Evolutionary conservation across 1,140 invertebrate species (phyloP).

Genomic region (Philotrypesis tridentata): DNA sequence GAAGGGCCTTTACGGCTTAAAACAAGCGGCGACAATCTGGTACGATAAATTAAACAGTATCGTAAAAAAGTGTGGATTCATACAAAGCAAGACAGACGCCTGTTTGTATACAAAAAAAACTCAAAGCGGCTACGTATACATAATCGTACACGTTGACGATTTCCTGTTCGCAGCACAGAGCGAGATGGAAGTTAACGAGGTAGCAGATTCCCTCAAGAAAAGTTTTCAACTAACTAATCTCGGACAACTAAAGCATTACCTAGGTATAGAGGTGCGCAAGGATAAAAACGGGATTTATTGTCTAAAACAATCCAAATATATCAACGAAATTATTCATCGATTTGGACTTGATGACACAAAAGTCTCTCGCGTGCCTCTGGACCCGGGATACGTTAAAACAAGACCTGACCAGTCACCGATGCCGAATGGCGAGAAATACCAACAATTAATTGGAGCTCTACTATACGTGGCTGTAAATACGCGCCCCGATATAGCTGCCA

Average conservation of each 20-base stretch:
- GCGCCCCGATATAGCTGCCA: conserved; percentile 64
- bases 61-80: background rate
- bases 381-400: too few species aligned
- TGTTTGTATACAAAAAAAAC: conserved; percentile 55
- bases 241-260: too few species aligned
- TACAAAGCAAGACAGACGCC: background rate
- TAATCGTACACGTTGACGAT: conserved; percentile 19
- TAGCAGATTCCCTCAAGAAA: background rate
- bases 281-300: background rate
- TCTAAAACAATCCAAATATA: background rate
- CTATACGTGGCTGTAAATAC: conserved; percentile 62
- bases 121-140: too few species aligned
- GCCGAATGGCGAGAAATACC: too few species aligned
- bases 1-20: background rate
- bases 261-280: background rate
- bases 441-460: too few species aligned
- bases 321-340: conserved; percentile 50
- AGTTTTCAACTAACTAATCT: background rate
- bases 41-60: background rate
- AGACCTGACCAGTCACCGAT: too few species aligned
- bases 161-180: background rate
- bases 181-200: background rate
- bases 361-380: too few species aligned
- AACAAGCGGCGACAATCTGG: background rate
- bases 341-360: too few species aligned